phyloP scores from a whole-genome alignment of 2,113 vertebrate genomes.

The Lutjanus erythropterus region DNA sequence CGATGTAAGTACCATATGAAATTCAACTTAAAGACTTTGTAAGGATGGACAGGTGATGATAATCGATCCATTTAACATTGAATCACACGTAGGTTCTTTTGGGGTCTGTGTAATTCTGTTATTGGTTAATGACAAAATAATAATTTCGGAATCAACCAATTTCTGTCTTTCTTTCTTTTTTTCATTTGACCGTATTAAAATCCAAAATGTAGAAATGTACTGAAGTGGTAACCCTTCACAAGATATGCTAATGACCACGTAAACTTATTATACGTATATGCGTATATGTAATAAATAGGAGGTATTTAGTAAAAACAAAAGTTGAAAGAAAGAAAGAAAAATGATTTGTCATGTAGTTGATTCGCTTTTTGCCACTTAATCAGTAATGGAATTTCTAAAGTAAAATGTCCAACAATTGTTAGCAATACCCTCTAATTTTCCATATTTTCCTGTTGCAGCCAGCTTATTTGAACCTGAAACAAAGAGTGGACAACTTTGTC shows the following conservation, averaged over 20 bases:
- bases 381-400: neutral
- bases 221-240: neutral
- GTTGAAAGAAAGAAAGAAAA: no score
- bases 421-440: neutral
- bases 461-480: constrained; percentile 96
- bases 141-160: no score
- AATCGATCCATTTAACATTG: neutral
- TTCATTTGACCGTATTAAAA: no score
- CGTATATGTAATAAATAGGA: neutral
- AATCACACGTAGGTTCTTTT: no score
- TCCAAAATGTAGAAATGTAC: no score
- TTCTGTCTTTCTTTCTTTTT: no score
- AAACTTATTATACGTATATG: no score
- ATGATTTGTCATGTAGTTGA: neutral
- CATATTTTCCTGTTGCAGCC: constrained; percentile 83
- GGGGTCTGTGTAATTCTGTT: no score
- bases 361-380: neutral
- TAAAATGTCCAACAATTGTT: neutral
- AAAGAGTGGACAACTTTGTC: constrained; percentile 98
- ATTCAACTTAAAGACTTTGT: neutral
- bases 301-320: neutral
- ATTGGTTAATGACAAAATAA: no score
- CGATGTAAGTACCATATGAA: neutral
- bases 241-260: neutral
- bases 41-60: neutral